These are phyloP conservation scores for Lamellibrachia satsuma DNA, from an alignment of 2,888 invertebrate genomes.

Conservation along the genomic window DNA sequence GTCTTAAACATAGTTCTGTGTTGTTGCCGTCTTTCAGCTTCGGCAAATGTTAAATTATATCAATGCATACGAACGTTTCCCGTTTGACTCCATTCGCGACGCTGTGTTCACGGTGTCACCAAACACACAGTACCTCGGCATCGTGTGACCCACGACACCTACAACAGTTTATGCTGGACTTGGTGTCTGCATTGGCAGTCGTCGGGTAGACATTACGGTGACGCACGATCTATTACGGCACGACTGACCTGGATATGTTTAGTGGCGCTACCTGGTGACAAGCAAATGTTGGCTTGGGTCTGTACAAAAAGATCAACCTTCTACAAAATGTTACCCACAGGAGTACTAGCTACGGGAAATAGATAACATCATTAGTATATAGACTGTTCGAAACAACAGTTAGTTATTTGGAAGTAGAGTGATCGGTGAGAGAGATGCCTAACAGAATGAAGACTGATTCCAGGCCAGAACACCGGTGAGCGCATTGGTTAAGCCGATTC, in stretches of 20 bases:
- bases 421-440: background rate
- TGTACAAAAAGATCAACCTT: background rate
- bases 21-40: too few species aligned
- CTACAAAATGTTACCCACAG: too few species aligned
- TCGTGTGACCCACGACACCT: background rate
- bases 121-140: slow-evolving; percentile 17
- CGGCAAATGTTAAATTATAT: background rate
- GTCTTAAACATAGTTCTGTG: too few species aligned
- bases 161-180: background rate
- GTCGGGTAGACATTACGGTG: background rate
- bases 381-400: background rate
- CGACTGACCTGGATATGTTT: background rate
- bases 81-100: background rate
- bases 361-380: background rate
- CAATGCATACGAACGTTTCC: background rate
- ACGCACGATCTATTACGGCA: background rate
- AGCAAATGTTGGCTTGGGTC: background rate
- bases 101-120: background rate
- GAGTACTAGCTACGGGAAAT: too few species aligned
- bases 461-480: background rate
- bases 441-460: background rate
- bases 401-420: background rate
- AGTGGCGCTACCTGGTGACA: background rate
- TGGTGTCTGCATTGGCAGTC: background rate
- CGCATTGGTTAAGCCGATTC: too few species aligned